A percentile compares a stretch with the other conserved stretches of the same genome.
Evolutionary conservation across 2,888 invertebrate genomes (phyloP).

Genomic region (Oscheius onirici): DNA sequence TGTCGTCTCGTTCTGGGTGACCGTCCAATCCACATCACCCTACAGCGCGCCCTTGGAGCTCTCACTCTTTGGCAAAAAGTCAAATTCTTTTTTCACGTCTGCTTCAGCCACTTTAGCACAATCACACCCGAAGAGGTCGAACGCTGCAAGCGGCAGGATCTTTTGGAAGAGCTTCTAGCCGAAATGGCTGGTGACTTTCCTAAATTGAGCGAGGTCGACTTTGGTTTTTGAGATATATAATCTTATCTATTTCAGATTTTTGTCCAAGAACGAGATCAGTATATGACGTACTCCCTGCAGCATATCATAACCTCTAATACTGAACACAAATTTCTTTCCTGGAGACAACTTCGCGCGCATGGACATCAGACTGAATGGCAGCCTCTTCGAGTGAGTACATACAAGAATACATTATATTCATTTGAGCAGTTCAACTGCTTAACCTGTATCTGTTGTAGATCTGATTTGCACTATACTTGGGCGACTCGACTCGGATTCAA

Average conservation of each 20-base stretch:
- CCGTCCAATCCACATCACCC: slow-evolving; percentile 86
- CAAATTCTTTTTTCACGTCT: slow-evolving; percentile 80
- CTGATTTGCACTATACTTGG: no score
- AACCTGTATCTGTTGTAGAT: no score
- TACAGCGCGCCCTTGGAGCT: slow-evolving; percentile 86
- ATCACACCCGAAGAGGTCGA: slow-evolving; percentile 79
- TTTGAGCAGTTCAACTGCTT: no score
- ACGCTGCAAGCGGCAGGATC: slow-evolving; percentile 80
- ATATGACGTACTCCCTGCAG: slow-evolving; percentile 79
- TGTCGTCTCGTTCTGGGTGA: slow-evolving; percentile 91
- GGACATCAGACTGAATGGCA: slow-evolving; percentile 42
- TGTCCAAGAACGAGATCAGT: slow-evolving; percentile 89
- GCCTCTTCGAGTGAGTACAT: slow-evolving; percentile 40
- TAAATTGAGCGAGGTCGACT: slow-evolving; percentile 78
- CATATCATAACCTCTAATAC: slow-evolving; percentile 48
- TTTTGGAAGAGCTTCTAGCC: slow-evolving; percentile 85
- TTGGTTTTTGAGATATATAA: no score
- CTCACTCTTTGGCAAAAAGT: slow-evolving; percentile 87
- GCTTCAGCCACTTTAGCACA: slow-evolving; percentile 54
- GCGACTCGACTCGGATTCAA: no score
- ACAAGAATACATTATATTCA: no score
- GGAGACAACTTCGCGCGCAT: slow-evolving; percentile 18
- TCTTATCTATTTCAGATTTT: slow-evolving; percentile 72
- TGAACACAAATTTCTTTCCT: slow-evolving; percentile 49
- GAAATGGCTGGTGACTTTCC: slow-evolving; percentile 95